Percentiles rank a stretch among this genome's conserved stretches.
Conservation (phyloP, 2,888 invertebrate species). For the Polyploca ridens region DNA sequence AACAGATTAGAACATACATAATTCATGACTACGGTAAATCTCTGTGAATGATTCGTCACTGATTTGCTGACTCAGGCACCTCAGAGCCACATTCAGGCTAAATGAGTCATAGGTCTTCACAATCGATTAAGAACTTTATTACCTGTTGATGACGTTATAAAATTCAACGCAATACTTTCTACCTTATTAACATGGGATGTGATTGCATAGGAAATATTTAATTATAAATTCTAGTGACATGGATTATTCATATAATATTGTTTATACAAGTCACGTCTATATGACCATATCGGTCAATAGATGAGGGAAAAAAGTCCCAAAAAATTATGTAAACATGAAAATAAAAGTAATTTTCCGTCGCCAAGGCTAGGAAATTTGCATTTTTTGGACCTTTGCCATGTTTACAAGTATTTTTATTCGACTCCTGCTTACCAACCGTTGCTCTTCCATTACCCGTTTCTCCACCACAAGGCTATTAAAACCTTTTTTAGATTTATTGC, state of each 20-base stretch:
- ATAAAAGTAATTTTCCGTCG: background rate
- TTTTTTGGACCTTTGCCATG: constrained; percentile 9
- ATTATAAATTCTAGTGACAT: no score
- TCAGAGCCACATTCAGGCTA: constrained; percentile 49
- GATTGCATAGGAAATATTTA: no score
- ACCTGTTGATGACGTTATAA: background rate
- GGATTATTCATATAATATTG: no score
- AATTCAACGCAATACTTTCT: background rate
- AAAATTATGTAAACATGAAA: background rate
- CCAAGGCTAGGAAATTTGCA: constrained; percentile 1
- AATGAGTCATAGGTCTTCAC: background rate
- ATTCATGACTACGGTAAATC: constrained; percentile 26
- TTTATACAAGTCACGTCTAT: no score
- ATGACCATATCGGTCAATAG: background rate
- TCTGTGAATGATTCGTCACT: constrained; percentile 7
- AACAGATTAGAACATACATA: constrained; percentile 18
- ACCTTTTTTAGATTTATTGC: background rate
- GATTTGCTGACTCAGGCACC: constrained; percentile 48
- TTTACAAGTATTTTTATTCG: background rate
- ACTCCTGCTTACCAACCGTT: background rate
- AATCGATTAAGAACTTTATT: background rate
- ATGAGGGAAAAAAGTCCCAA: background rate
- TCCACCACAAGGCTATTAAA: background rate
- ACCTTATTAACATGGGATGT: background rate
- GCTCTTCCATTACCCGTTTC: background rate